phyloP scores from a whole-genome alignment of 2,797 vertebrate species.

The Manis crassicaudata region DNA sequence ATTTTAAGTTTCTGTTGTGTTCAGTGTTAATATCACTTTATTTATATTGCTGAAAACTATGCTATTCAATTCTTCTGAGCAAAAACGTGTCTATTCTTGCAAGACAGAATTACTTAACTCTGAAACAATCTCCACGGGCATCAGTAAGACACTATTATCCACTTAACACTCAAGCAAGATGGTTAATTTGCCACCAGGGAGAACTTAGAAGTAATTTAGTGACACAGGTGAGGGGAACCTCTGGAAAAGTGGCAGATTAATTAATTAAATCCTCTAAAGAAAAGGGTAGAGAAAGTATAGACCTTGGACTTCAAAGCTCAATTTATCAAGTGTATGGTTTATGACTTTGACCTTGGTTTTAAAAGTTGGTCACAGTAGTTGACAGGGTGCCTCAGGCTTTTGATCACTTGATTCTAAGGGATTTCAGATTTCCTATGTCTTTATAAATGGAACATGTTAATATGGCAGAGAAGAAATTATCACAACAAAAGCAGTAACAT shows the following conservation, averaged over 20 bases:
- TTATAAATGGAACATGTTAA: neutral
- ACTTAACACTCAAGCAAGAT: constrained; percentile 51
- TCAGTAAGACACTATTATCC: constrained; percentile 49
- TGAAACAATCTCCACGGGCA: constrained; percentile 51
- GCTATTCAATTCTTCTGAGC: constrained; percentile 34
- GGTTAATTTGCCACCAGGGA: constrained; percentile 65
- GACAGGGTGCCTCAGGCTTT: neutral
- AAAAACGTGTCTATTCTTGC: constrained; percentile 53
- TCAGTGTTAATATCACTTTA: neutral
- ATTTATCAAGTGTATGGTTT: neutral
- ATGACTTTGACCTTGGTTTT: neutral
- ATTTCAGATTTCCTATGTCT: neutral
- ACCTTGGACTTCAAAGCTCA: neutral
- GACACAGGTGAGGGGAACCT: constrained; percentile 32
- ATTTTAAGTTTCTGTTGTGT: constrained; percentile 27
- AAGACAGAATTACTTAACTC: constrained; percentile 64
- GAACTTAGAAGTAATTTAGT: constrained; percentile 63
- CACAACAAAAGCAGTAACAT: neutral
- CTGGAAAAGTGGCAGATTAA: constrained; percentile 33
- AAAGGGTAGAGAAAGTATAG: constrained; percentile 37
- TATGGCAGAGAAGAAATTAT: neutral
- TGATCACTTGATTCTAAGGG: neutral
- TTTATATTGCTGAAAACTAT: constrained; percentile 37
- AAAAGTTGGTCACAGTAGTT: neutral
- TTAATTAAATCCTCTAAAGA: constrained; percentile 59